Conservation (phyloP, 1,140 invertebrate genomes). For the Periplaneta americana region DNA sequence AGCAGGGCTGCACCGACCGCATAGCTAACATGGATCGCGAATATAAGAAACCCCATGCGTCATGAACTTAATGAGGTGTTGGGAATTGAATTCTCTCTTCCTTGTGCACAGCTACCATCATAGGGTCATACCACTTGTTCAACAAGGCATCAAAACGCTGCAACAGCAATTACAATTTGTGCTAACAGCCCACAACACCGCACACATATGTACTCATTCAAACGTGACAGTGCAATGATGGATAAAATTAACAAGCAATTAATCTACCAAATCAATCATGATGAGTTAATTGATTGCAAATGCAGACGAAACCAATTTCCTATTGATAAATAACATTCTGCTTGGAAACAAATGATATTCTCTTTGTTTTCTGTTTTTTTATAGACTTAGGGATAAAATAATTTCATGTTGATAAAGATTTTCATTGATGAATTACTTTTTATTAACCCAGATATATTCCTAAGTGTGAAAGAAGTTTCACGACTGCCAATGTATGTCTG, state of each 20-base stretch:
- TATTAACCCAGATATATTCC: too few relatives aligned
- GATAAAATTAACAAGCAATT: conserved; percentile 13
- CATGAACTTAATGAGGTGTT: conserved; percentile 1
- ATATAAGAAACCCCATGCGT: not conserved
- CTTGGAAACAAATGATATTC: not conserved
- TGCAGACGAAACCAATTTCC: not conserved
- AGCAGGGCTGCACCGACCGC: not conserved
- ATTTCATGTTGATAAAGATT: too few relatives aligned
- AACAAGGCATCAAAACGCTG: conserved; percentile 7
- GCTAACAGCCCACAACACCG: not conserved
- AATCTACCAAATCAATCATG: conserved; percentile 3
- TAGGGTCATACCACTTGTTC: not conserved
- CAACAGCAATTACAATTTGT: conserved; percentile 9
- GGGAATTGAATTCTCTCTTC: not conserved
- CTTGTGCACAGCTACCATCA: not conserved
- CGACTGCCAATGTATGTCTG: too few relatives aligned
- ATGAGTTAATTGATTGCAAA: conserved; percentile 7
- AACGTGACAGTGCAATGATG: not conserved
- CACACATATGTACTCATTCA: not conserved
- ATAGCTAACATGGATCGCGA: not conserved
- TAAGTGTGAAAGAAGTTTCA: too few relatives aligned
- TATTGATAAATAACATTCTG: not conserved
- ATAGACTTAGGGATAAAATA: too few relatives aligned
- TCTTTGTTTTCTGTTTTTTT: too few relatives aligned
- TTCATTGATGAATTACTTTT: too few relatives aligned